Evolutionary conservation across 1,140 invertebrate species (phyloP).

Genomic region (Drosophila burlai): DNA sequence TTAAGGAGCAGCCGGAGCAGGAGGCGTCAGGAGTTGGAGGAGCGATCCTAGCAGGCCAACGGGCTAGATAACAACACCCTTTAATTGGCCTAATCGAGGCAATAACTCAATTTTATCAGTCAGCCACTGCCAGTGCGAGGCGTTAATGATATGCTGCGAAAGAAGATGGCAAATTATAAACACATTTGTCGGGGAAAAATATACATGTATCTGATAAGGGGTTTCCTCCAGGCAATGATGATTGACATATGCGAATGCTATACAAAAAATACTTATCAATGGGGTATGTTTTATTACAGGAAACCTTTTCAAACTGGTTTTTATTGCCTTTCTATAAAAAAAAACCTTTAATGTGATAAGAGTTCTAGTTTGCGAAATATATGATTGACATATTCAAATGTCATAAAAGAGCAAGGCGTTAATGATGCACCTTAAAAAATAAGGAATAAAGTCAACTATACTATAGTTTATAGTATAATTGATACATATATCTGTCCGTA

Average conservation of each 20-base stretch:
- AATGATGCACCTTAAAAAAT: slow-evolving; percentile 19
- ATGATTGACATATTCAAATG: slow-evolving; percentile 12
- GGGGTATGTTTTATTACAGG: not conserved
- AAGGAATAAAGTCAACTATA: not conserved
- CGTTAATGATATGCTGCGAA: slow-evolving; percentile 51
- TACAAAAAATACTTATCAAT: not conserved
- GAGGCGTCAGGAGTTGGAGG: slow-evolving; percentile 8
- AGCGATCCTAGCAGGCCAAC: slow-evolving; percentile 8
- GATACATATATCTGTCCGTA: no score
- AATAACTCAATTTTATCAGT: slow-evolving; percentile 81
- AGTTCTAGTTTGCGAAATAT: slow-evolving; percentile 3
- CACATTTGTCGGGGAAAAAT: slow-evolving; percentile 11
- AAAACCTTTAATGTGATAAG: not conserved
- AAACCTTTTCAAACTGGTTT: slow-evolving; percentile 14
- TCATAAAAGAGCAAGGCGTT: not conserved
- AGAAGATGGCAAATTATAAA: slow-evolving; percentile 17
- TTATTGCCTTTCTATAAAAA: not conserved
- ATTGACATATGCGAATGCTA: slow-evolving; percentile 21
- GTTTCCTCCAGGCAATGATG: not conserved
- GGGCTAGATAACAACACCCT: slow-evolving; percentile 56
- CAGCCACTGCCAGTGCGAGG: slow-evolving; percentile 31
- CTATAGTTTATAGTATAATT: no score
- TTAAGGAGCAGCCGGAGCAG: not conserved
- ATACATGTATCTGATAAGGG: slow-evolving; percentile 4
- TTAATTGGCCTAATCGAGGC: slow-evolving; percentile 77